Percentiles rank a stretch among this genome's conserved stretches.
phyloP scores from a whole-genome alignment of 2,797 vertebrate genomes.

The Myripristis murdjan region DNA sequence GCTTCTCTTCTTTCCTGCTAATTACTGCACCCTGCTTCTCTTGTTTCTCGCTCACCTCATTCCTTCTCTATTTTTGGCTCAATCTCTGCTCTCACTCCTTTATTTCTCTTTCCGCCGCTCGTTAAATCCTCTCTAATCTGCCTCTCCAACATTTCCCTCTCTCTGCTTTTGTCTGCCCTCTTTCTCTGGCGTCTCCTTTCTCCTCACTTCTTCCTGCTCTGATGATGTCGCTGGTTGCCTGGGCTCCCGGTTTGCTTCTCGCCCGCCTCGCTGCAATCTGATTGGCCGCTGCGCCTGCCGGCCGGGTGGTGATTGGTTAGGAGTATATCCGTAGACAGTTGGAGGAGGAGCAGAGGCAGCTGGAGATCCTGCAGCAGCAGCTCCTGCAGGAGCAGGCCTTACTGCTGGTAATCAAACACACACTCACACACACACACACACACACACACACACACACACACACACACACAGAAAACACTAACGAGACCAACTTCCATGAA shows the following conservation, averaged over 20 bases:
- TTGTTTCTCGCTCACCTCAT: conserved; percentile 36
- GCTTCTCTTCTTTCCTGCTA: conserved; percentile 28
- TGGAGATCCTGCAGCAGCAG: conserved; percentile 98
- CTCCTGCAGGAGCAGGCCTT: conserved; percentile 97
- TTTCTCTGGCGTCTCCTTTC: conserved; percentile 30
- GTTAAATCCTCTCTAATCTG: conserved; percentile 21
- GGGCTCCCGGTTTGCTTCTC: conserved; percentile 59
- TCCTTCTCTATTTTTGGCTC: conserved; percentile 40
- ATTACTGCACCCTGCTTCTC: conserved; percentile 41
- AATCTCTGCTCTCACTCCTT: conserved; percentile 56
- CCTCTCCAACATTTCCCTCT: not conserved
- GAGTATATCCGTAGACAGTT: conserved; percentile 98
- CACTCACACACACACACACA: conserved; percentile 25
- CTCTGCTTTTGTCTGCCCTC: conserved; percentile 47
- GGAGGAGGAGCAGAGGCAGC: conserved; percentile 98
- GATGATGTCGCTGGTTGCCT: conserved; percentile 73
- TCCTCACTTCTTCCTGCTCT: conserved; percentile 55
- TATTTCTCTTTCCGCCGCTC: conserved; percentile 6
- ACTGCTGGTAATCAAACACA: conserved; percentile 91
- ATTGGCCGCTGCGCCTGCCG: conserved; percentile 56
- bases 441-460: conserved; percentile 11
- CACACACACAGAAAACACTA: conserved; percentile 12
- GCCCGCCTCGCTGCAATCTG: conserved; percentile 45
- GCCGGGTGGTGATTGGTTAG: conserved; percentile 79
- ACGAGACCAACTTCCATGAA: no score